Conservation (phyloP, 23 tunicate genomes). For the Halocynthia aurantium region DNA sequence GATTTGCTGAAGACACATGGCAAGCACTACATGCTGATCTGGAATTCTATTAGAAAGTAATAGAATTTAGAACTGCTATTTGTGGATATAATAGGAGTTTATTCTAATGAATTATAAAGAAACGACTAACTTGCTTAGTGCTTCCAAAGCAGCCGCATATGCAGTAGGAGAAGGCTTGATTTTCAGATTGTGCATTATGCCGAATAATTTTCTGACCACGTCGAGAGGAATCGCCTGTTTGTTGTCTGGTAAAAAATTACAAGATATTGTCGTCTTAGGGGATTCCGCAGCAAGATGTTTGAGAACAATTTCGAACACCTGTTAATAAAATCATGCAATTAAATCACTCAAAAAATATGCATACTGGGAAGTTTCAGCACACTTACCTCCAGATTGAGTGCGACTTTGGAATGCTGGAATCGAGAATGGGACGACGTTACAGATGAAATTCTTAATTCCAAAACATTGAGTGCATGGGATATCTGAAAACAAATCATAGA, state of each 20-base stretch:
- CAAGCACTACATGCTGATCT: constrained; percentile 1
- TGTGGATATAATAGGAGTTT: neutral
- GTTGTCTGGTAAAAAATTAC: constrained; percentile 7
- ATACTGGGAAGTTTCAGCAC: neutral
- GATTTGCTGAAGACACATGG: constrained; percentile 5
- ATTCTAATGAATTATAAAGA: neutral
- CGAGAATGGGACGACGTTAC: neutral
- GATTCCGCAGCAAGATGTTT: neutral
- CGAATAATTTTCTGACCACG: neutral
- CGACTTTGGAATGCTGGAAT: neutral
- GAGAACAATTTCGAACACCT: constrained; percentile 12
- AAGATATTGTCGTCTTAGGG: neutral
- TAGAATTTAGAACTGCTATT: neutral
- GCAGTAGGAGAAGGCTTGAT: constrained; percentile 16
- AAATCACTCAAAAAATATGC: neutral
- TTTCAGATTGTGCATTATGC: neutral
- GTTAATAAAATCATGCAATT: neutral
- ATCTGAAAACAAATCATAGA: neutral
- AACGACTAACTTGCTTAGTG: constrained; percentile 1
- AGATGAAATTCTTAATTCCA: neutral
- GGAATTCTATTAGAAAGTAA: neutral
- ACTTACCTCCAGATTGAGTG: neutral
- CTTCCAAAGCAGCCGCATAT: constrained; percentile 17
- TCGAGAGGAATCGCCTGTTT: constrained; percentile 3
- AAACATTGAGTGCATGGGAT: neutral